Conservation (phyloP, 2,113 vertebrate species). For the Notarius quadriscutis region DNA sequence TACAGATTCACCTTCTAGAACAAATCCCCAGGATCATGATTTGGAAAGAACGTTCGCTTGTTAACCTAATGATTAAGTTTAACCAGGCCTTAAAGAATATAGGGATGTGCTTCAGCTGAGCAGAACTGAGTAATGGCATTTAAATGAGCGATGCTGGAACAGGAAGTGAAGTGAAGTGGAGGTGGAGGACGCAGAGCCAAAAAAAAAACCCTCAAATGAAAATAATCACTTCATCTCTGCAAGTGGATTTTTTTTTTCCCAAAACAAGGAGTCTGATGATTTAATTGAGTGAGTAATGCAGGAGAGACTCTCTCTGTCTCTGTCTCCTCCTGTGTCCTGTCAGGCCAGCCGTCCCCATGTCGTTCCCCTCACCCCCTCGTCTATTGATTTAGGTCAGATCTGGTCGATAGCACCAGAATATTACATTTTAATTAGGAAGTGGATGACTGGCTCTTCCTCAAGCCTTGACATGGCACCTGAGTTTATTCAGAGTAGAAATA, state of each 20-base stretch:
- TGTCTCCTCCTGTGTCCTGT: constrained; percentile 6
- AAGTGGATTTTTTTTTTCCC: constrained; percentile 58
- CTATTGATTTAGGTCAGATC: constrained; percentile 77
- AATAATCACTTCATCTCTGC: constrained; percentile 2
- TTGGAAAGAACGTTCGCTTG: constrained; percentile 89
- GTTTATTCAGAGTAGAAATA: constrained; percentile 7
- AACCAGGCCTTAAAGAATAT: constrained; percentile 98
- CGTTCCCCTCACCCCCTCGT: constrained; percentile 66
- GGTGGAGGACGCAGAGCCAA: constrained; percentile 82
- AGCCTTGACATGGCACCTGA: neutral
- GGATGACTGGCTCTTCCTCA: neutral
- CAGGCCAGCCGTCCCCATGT: constrained; percentile 59
- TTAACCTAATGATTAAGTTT: constrained; percentile 99
- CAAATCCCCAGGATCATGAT: constrained; percentile 93
- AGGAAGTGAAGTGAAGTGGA: constrained; percentile 58
- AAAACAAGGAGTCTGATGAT: neutral
- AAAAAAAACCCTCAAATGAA: neutral
- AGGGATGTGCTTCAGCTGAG: constrained; percentile 89
- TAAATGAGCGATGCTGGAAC: constrained; percentile 76
- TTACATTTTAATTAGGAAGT: constrained; percentile 80
- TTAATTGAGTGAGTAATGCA: neutral
- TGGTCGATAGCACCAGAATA: constrained; percentile 82
- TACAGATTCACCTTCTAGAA: constrained; percentile 92
- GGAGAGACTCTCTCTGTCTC: neutral
- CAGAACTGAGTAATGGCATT: constrained; percentile 92